These are phyloP conservation scores for Nysson spinosus DNA, from an alignment of 2,888 invertebrate genomes.

Conservation along the genomic window DNA sequence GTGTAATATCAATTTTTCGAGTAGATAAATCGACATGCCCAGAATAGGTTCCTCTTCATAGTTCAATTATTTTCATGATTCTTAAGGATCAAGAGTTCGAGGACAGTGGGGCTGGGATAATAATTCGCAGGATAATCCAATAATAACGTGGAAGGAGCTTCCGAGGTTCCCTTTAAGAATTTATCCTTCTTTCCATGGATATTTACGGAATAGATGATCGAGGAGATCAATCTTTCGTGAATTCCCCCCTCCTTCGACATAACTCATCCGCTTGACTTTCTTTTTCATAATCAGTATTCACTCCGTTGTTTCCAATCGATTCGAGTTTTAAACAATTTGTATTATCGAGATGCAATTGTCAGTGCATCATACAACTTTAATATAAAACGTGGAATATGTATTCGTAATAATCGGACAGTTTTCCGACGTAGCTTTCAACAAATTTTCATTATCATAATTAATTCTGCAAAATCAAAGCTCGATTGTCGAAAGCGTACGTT, in stretches of 20 bases:
- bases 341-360: too few relatives aligned
- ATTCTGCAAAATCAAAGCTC: too few relatives aligned
- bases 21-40: conserved; percentile 6
- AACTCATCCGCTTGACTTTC: neutral
- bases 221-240: neutral
- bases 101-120: conserved; percentile 16
- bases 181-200: conserved; percentile 1
- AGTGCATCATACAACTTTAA: too few relatives aligned
- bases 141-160: conserved; percentile 18
- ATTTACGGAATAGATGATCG: conserved; percentile 10
- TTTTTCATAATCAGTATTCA: neutral
- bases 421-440: too few relatives aligned
- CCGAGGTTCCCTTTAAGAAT: conserved; percentile 5
- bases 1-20: too few relatives aligned
- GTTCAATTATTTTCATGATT: conserved; percentile 31
- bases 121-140: conserved; percentile 42
- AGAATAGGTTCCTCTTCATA: neutral
- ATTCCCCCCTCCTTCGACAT: neutral
- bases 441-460: too few relatives aligned
- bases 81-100: conserved; percentile 17
- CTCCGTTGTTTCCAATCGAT: neutral
- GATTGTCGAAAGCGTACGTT: too few relatives aligned
- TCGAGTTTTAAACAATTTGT: too few relatives aligned
- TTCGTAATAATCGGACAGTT: too few relatives aligned
- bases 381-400: too few relatives aligned